phyloP scores from a whole-genome alignment of 2,888 invertebrate genomes.

The Melipona beecheii region DNA sequence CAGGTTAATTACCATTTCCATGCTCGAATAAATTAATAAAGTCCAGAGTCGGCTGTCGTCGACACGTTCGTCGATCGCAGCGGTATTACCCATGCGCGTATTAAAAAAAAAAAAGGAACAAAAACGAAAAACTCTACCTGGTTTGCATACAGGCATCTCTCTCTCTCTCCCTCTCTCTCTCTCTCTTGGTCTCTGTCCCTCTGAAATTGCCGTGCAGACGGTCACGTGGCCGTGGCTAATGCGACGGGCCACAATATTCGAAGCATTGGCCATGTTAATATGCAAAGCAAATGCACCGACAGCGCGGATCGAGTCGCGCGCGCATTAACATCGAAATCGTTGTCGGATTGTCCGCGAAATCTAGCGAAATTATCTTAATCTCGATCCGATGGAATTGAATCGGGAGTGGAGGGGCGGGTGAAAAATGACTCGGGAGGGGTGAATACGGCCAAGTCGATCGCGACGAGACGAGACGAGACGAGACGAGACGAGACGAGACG shows the following conservation, averaged over 20 bases:
- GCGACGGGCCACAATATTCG: conserved; percentile 45
- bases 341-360: background rate
- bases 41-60: conserved; percentile 75
- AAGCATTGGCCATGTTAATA: conserved; percentile 48
- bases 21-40: conserved; percentile 84
- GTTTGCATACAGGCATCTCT: background rate
- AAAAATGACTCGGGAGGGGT: conserved; percentile 26
- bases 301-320: conserved; percentile 11
- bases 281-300: conserved; percentile 33
- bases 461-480: conserved; percentile 25
- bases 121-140: background rate
- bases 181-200: conserved; percentile 4
- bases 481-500: background rate
- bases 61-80: conserved; percentile 70
- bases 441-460: conserved; percentile 57
- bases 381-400: conserved; percentile 21
- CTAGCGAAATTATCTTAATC: conserved; percentile 14
- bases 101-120: conserved; percentile 43
- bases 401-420: background rate
- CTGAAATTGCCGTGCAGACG: conserved; percentile 36
- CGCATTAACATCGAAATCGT: conserved; percentile 15
- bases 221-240: conserved; percentile 58
- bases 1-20: conserved; percentile 83
- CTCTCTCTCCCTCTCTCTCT: background rate
- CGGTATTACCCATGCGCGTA: conserved; percentile 54